phyloP scores from a whole-genome alignment of 2,888 invertebrate species.

The Leptinotarsa haldemani region DNA sequence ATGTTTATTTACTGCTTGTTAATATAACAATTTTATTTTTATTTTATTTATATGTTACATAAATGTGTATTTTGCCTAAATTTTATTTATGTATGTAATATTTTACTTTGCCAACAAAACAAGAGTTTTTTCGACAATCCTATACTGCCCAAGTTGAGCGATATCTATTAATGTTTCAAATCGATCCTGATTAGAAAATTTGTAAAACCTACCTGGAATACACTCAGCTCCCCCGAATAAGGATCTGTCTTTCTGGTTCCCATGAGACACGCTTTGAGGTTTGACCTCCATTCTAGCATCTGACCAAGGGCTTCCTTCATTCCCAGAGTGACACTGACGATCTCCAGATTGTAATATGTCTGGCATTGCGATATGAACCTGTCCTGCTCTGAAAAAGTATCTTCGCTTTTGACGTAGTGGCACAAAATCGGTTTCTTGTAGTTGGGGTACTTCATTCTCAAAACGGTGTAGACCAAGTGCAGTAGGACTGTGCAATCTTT shows the following conservation, averaged over 20 bases:
- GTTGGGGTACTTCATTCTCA: conserved; percentile 60
- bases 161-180: neutral
- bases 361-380: conserved; percentile 81
- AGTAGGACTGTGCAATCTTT: conserved; percentile 97
- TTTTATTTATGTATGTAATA: too few species aligned
- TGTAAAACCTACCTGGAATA: conserved; percentile 73
- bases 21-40: too few species aligned
- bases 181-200: too few species aligned
- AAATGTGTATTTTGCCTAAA: too few species aligned
- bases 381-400: conserved; percentile 89
- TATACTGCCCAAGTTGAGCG: too few species aligned
- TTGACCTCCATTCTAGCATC: conserved; percentile 70
- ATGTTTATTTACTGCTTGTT: too few species aligned
- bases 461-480: conserved; percentile 73
- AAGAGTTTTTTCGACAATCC: too few species aligned
- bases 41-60: too few species aligned
- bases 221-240: conserved; percentile 74
- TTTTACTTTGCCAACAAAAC: too few species aligned
- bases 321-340: conserved; percentile 76
- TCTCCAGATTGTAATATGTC: conserved; percentile 78
- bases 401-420: conserved; percentile 83
- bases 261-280: conserved; percentile 88
- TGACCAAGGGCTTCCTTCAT: conserved; percentile 78
- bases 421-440: conserved; percentile 69
- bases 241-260: conserved; percentile 93